A percentile compares a stretch with the other conserved stretches of the same genome.
phyloP scores from a whole-genome alignment of 2,888 invertebrate genomes.

The Reticulitermes lucifugus region DNA sequence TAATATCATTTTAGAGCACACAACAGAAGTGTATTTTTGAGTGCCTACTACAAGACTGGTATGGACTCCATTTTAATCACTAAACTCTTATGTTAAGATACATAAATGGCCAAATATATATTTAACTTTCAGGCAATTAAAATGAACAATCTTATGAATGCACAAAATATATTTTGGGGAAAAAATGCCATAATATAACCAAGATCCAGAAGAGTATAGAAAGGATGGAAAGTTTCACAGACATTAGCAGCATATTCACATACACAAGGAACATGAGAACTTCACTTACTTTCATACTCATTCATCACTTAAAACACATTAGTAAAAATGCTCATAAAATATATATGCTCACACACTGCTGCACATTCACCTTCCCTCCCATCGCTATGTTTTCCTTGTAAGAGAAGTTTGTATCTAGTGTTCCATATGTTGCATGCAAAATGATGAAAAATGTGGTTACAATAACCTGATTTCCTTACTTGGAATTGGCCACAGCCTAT shows the following conservation, averaged over 20 bases:
- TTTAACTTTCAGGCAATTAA: neutral
- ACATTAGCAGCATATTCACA: too few species aligned
- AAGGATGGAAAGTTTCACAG: neutral
- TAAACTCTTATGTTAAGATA: neutral
- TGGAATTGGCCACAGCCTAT: neutral
- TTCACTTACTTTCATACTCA: too few species aligned
- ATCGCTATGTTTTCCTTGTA: too few species aligned
- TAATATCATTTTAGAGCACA: neutral
- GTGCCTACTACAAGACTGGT: neutral
- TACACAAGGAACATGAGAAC: too few species aligned
- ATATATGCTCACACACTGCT: too few species aligned
- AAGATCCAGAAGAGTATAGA: constrained; percentile 9
- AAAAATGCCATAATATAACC: constrained; percentile 10
- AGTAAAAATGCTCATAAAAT: too few species aligned
- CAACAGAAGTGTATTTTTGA: constrained; percentile 6
- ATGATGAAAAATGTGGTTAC: too few species aligned
- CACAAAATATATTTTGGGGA: neutral
- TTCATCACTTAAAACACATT: too few species aligned
- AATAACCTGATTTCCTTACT: neutral
- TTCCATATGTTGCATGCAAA: too few species aligned
- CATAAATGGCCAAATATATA: neutral
- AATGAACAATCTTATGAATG: neutral
- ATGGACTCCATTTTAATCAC: constrained; percentile 5
- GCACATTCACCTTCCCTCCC: too few species aligned
- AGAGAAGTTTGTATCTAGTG: too few species aligned